Base-by-base conservation (phyloP, 2,797 vertebrate genomes). In the Protosalanx chinensis region DNA sequence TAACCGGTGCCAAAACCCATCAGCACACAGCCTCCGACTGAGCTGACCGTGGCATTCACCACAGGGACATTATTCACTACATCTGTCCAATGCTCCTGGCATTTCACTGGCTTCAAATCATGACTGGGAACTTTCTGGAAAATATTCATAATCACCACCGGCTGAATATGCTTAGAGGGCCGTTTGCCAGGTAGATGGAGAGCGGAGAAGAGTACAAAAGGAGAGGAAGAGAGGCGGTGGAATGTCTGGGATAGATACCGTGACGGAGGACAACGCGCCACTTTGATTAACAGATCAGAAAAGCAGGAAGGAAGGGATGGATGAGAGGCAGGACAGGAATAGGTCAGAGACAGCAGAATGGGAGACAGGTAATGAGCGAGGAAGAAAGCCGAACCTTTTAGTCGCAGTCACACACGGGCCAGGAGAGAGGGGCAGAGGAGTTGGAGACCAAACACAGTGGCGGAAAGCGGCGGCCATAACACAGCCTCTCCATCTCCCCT, bases 91-190 rank as follows among this genome's bases (percentile, higher is more conserved):
- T 51, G 72, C 67, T 56, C 6, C 56, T 72, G 75, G 80, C 77
- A 68, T 87, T 87, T 81, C 71, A 85, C 80, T 81, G 73, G 75
- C 77, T 85, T 79, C 70, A 72, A 85, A 89, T 82, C 76, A 72
- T 70, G 68, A 64, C 61, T 0, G 30, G 70, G 64, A 82, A 83
- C 78, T 78, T 67, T 78, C 67, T 27, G 1, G 23, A 27, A 79
- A 79, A 80, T 69, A 76, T 74, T 70, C 77, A 76, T 74, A 84
- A 81, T 81, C 71, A 80, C 70, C 84, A 83, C 2, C 0, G 74
- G 83, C 81, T 84, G 83, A 86, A 80, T 85, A 84, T 87, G 84
- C 78, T 80, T 59, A 77, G 41, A 71, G 61, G 70, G 75, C 73
- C 66, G 53, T 23, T 49, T 27, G 71, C 16, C 66, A 51, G 58